Percentiles rank a stretch among this genome's conserved stretches.
phyloP scores from a whole-genome alignment of 1,140 invertebrate genomes.

The Drosophila ambigua region DNA sequence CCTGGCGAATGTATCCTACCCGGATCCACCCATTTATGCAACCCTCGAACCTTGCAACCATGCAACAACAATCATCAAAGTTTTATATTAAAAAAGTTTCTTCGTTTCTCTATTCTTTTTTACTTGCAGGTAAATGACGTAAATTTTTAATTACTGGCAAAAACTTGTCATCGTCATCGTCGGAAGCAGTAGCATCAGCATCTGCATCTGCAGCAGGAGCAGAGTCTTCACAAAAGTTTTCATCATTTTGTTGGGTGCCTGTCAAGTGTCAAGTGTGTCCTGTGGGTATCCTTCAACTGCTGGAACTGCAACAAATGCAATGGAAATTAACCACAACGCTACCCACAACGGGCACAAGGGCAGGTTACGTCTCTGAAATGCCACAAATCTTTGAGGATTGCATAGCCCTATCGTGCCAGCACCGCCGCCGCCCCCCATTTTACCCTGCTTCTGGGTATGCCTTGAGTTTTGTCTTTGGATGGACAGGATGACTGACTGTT shows the following conservation, averaged over 20 bases:
- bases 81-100: slow-evolving; percentile 79
- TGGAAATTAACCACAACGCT: too few species aligned
- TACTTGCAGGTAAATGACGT: slow-evolving; percentile 78
- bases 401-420: too few species aligned
- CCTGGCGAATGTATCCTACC: neutral
- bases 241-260: slow-evolving; percentile 67
- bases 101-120: slow-evolving; percentile 44
- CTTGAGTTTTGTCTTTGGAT: slow-evolving; percentile 2
- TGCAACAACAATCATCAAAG: slow-evolving; percentile 36
- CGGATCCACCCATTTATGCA: too few species aligned
- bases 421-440: too few species aligned
- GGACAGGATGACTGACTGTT: slow-evolving; percentile 29
- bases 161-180: slow-evolving; percentile 54
- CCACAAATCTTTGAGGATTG: slow-evolving; percentile 36
- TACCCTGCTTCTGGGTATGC: too few species aligned
- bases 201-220: neutral
- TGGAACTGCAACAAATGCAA: slow-evolving; percentile 15
- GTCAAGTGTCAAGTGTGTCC: slow-evolving; percentile 75
- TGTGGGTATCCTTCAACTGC: slow-evolving; percentile 3
- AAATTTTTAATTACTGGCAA: slow-evolving; percentile 78
- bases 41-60: too few species aligned
- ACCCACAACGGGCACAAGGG: slow-evolving; percentile 39
- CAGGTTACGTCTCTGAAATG: slow-evolving; percentile 35
- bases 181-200: neutral
- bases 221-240: slow-evolving; percentile 61